phyloP scores from a whole-genome alignment of 2,888 invertebrate species.

The Caenorhabditis sp. region DNA sequence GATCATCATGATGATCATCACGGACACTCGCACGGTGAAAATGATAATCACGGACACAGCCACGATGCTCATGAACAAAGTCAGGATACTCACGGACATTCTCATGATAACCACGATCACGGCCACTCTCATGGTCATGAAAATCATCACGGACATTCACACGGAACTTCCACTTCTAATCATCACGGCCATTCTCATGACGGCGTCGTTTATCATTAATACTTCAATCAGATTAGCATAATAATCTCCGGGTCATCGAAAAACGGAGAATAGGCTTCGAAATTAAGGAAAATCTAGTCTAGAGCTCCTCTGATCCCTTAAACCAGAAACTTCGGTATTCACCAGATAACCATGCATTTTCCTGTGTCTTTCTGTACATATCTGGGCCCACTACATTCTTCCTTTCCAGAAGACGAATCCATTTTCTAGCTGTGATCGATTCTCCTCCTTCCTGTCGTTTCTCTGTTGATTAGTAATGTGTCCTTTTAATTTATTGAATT shows the following conservation, averaged over 20 bases:
- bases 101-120: constrained; percentile 35
- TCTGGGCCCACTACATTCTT: constrained; percentile 12
- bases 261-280: not conserved
- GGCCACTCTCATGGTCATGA: constrained; percentile 12
- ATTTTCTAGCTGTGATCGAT: constrained; percentile 22
- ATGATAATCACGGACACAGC: constrained; percentile 27
- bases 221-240: not conserved
- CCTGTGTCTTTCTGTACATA: constrained; percentile 40
- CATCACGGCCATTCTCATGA: constrained; percentile 67
- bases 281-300: not conserved
- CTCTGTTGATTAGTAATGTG: not conserved
- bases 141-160: constrained; percentile 6
- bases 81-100: constrained; percentile 57
- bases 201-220: constrained; percentile 63
- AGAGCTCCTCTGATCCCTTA: not conserved
- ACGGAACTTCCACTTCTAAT: not conserved
- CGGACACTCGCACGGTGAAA: constrained; percentile 32
- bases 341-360: no score
- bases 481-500: constrained; percentile 17
- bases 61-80: constrained; percentile 47
- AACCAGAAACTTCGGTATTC: constrained; percentile 4
- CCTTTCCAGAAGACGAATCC: not conserved
- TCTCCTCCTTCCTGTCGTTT: not conserved
- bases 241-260: not conserved
- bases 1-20: constrained; percentile 41